Conservation (phyloP, 2,888 invertebrate species). For the Meliscaeva auricollis region DNA sequence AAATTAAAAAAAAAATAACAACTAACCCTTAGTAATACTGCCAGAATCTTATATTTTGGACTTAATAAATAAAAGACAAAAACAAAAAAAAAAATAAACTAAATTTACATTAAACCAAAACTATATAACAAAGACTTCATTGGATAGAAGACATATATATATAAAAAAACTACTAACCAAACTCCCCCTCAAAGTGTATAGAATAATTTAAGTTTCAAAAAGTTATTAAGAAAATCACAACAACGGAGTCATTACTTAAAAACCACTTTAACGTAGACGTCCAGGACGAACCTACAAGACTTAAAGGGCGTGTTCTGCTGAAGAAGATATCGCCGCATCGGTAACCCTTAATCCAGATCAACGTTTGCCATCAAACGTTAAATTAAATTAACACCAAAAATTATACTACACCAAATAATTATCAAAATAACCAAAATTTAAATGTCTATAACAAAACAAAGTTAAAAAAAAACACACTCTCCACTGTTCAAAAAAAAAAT, state of each 20-base stretch:
- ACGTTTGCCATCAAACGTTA: constrained; percentile 56
- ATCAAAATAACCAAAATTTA: constrained; percentile 33
- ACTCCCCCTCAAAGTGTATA: constrained; percentile 26
- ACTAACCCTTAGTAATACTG: constrained; percentile 50
- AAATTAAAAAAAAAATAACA: neutral
- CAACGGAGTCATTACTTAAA: constrained; percentile 83
- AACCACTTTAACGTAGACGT: constrained; percentile 80
- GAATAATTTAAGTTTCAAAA: constrained; percentile 70
- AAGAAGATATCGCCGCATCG: constrained; percentile 84
- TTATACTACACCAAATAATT: constrained; percentile 26
- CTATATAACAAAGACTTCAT: constrained; percentile 40
- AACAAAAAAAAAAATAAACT: constrained; percentile 28
- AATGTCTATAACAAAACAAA: constrained; percentile 48
- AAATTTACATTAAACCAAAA: constrained; percentile 15
- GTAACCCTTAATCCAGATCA: constrained; percentile 79
- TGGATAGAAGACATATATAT: constrained; percentile 1
- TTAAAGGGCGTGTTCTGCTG: constrained; percentile 78
- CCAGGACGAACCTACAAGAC: constrained; percentile 80
- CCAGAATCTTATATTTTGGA: constrained; percentile 70
- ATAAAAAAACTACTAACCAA: constrained; percentile 1
- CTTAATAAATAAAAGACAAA: constrained; percentile 57
- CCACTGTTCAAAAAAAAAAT: constrained; percentile 19
- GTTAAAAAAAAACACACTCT: constrained; percentile 20
- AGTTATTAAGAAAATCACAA: constrained; percentile 81
- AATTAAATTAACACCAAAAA: constrained; percentile 16